A percentile compares a stretch with the other conserved stretches of the same genome.
phyloP scores from a whole-genome alignment of 2,888 invertebrate genomes.

The Meliscaeva auricollis region DNA sequence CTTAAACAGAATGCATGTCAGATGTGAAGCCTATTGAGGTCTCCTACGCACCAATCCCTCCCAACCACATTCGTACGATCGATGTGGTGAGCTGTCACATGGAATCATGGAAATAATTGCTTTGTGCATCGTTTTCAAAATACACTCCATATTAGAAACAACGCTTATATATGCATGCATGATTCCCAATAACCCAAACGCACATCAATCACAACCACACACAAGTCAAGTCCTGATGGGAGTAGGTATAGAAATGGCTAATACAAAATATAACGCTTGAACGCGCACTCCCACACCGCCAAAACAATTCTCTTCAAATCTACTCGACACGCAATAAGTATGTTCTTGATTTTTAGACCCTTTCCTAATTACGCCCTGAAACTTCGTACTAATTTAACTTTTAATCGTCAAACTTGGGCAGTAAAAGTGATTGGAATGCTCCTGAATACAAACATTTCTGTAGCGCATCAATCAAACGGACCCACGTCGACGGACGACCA shows the following conservation, averaged over 20 bases:
- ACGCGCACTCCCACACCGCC: constrained; percentile 24
- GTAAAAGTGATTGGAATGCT: constrained; percentile 64
- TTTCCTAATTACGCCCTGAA: constrained; percentile 31
- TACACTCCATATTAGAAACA: constrained; percentile 51
- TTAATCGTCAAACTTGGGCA: constrained; percentile 69
- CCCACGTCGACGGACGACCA: constrained; percentile 3
- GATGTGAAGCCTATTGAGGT: not conserved
- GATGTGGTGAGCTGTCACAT: constrained; percentile 20
- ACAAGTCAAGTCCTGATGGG: constrained; percentile 49
- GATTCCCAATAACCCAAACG: constrained; percentile 40
- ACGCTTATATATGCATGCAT: constrained; percentile 21
- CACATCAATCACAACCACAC: constrained; percentile 67
- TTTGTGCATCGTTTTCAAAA: constrained; percentile 59
- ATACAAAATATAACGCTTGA: constrained; percentile 55
- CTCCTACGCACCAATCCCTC: constrained; percentile 2
- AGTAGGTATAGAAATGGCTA: constrained; percentile 28
- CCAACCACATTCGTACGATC: constrained; percentile 8
- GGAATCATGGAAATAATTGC: constrained; percentile 55
- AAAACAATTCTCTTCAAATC: constrained; percentile 13
- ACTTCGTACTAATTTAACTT: constrained; percentile 57
- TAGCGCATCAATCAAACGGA: constrained; percentile 65
- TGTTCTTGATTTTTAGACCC: constrained; percentile 1
- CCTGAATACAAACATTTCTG: constrained; percentile 58
- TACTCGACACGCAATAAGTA: constrained; percentile 25
- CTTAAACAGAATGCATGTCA: constrained; percentile 51